A percentile compares a stretch with the other conserved stretches of the same genome.
phyloP scores from a whole-genome alignment of 2,797 vertebrate species.

The Protosalanx chinensis region DNA sequence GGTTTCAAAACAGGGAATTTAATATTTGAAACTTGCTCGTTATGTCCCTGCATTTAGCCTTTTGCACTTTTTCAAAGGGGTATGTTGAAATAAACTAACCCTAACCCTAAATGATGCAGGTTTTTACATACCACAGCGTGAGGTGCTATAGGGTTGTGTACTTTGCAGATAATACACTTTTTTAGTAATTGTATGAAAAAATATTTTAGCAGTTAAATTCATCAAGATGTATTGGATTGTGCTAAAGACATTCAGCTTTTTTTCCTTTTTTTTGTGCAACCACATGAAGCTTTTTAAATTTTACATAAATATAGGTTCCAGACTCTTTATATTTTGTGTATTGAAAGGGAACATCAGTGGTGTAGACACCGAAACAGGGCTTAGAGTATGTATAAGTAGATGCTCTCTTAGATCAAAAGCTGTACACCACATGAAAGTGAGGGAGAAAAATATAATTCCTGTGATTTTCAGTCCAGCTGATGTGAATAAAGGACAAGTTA shows the following conservation, averaged over 20 bases:
- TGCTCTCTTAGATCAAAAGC: slow-evolving; percentile 21
- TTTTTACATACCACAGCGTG: background rate
- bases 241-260: slow-evolving; percentile 15
- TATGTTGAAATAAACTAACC: background rate
- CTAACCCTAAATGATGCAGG: background rate
- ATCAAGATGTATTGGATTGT: slow-evolving; percentile 7
- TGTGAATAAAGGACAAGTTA: slow-evolving; percentile 13
- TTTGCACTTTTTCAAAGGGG: background rate
- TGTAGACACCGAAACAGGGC: slow-evolving; percentile 20
- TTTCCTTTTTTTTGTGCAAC: slow-evolving; percentile 13
- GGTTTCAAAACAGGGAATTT: slow-evolving; percentile 18
- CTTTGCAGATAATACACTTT: background rate
- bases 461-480: slow-evolving; percentile 6
- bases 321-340: slow-evolving; percentile 28
- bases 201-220: background rate
- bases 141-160: background rate
- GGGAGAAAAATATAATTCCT: slow-evolving; percentile 12
- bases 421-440: slow-evolving; percentile 20
- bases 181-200: background rate
- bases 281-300: slow-evolving; percentile 31
- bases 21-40: slow-evolving; percentile 12
- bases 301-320: slow-evolving; percentile 35
- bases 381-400: slow-evolving; percentile 18
- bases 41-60: background rate
- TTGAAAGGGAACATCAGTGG: slow-evolving; percentile 17